Conservation (phyloP, 2,113 vertebrate genomes). For the Tyto alba region DNA sequence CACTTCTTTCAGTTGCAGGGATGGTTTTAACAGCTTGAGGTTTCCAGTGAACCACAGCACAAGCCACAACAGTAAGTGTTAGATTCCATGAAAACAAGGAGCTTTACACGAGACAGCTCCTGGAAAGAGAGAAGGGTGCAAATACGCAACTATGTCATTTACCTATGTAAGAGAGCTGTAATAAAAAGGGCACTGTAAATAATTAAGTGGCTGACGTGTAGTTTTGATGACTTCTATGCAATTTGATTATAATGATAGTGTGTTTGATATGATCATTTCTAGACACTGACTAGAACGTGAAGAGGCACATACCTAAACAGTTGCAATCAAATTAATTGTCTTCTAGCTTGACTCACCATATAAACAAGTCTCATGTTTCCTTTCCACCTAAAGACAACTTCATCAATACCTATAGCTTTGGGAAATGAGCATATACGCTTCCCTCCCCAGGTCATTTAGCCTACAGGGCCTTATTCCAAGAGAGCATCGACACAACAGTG, state of each 20-base stretch:
- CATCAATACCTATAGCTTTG: neutral
- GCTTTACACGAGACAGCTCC: neutral
- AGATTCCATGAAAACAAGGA: neutral
- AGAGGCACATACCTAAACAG: neutral
- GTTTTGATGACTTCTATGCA: neutral
- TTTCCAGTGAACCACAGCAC: neutral
- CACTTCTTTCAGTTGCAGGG: neutral
- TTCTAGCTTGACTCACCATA: neutral
- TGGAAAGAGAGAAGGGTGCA: neutral
- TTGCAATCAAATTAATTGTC: neutral
- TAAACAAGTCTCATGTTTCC: neutral
- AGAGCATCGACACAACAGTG: neutral
- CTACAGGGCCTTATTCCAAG: neutral
- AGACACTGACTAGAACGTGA: neutral
- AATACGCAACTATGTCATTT: accelerated
- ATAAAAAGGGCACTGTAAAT: neutral
- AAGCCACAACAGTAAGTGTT: neutral
- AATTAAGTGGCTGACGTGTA: neutral
- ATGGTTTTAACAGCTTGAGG: neutral
- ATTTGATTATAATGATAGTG: neutral
- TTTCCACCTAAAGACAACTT: neutral
- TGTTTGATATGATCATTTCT: neutral
- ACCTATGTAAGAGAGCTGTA: neutral
- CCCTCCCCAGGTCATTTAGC: neutral
- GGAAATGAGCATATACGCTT: accelerated